Evolutionary conservation across 2,888 invertebrate genomes (phyloP).

Genomic region (Sepioteuthis lessoniana): DNA sequence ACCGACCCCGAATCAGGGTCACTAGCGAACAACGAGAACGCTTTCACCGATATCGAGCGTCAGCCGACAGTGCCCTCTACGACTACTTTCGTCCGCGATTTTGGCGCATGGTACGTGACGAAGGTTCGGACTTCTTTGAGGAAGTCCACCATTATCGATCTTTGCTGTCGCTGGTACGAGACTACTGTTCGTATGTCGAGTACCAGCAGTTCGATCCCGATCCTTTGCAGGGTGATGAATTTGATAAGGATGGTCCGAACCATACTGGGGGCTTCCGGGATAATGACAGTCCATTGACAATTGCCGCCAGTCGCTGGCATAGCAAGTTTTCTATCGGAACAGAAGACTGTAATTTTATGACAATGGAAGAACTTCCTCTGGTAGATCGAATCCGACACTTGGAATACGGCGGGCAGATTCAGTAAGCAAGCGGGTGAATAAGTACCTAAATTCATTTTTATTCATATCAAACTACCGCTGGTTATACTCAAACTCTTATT

Average conservation of each 20-base stretch:
- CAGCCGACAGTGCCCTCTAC: constrained; percentile 36
- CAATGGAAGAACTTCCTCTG: neutral
- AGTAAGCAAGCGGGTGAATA: too few relatives aligned
- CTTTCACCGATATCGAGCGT: neutral
- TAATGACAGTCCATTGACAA: neutral
- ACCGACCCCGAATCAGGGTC: neutral
- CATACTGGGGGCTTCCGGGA: neutral
- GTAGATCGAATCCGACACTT: neutral
- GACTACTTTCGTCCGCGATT: neutral
- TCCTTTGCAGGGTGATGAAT: neutral
- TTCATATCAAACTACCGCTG: too few relatives aligned
- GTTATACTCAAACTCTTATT: too few relatives aligned
- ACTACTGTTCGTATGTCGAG: neutral
- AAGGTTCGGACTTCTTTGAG: constrained; percentile 2
- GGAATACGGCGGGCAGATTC: neutral
- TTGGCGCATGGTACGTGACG: neutral
- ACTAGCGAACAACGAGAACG: neutral
- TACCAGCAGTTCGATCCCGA: neutral
- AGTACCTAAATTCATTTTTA: too few relatives aligned
- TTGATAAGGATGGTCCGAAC: neutral
- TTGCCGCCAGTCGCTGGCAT: neutral
- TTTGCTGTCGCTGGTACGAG: neutral
- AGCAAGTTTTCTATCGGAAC: neutral
- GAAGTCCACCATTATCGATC: constrained; percentile 36
- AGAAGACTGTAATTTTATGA: neutral